These are phyloP conservation scores for Circaetus gallicus DNA, from an alignment of 2,113 vertebrate species.

Conservation along the genomic window DNA sequence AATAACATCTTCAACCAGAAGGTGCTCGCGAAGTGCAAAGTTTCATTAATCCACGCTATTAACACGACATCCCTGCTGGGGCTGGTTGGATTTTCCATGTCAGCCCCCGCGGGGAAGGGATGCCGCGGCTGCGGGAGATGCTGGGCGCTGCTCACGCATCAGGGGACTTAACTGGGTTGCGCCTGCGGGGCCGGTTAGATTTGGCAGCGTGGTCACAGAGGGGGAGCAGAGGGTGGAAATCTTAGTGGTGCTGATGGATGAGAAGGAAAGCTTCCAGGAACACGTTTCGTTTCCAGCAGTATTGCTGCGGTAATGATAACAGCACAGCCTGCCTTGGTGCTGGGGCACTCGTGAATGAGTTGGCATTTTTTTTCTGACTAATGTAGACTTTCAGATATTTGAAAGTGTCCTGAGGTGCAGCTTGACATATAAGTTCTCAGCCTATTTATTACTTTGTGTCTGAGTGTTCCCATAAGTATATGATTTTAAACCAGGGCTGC, in stretches of 20 bases:
- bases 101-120: accelerated
- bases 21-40: neutral
- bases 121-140: accelerated
- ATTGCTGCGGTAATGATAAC: neutral
- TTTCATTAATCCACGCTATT: neutral
- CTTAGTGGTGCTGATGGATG: neutral
- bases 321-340: neutral
- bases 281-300: neutral
- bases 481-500: neutral
- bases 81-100: neutral
- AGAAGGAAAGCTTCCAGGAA: neutral
- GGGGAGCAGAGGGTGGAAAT: neutral
- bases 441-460: constrained; percentile 17
- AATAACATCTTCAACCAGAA: neutral
- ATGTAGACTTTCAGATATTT: constrained; percentile 34
- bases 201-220: neutral
- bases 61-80: neutral
- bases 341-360: constrained; percentile 5
- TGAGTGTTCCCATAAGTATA: neutral
- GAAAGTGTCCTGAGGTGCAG: constrained; percentile 27
- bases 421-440: neutral
- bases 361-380: constrained; percentile 21
- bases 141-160: accelerated
- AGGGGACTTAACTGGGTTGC: neutral
- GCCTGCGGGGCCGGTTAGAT: neutral